A percentile compares a stretch with the other conserved stretches of the same genome.
phyloP scores from a whole-genome alignment of 2,888 invertebrate genomes.

The Drosophila aldrichi region DNA sequence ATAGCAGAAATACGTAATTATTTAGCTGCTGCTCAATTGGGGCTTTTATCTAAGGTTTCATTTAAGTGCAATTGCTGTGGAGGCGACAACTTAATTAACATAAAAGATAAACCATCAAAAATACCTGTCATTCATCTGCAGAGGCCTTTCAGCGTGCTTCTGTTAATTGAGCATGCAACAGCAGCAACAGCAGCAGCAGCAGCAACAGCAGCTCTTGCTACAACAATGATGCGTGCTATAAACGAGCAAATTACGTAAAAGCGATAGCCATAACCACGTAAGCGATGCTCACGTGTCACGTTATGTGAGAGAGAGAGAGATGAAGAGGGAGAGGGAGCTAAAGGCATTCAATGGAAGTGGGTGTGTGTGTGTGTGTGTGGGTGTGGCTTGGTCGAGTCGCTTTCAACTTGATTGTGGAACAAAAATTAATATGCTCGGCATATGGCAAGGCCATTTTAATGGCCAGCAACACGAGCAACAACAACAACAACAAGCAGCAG shows the following conservation, averaged over 20 bases:
- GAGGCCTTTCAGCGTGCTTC: conserved; percentile 34
- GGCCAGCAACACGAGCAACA: conserved; percentile 52
- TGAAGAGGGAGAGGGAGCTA: neutral
- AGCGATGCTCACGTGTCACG: conserved; percentile 73
- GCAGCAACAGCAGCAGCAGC: conserved; percentile 1
- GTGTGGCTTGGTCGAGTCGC: conserved; percentile 1
- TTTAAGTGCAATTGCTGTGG: conserved; percentile 15
- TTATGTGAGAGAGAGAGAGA: conserved; percentile 23
- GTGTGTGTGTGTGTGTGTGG: neutral
- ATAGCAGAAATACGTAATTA: neutral
- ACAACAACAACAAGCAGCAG: conserved; percentile 24
- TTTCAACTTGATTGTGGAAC: conserved; percentile 44
- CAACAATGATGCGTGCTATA: conserved; percentile 64
- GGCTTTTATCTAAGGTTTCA: conserved; percentile 1
- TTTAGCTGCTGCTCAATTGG: neutral
- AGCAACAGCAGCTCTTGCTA: conserved; percentile 8
- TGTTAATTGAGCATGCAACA: conserved; percentile 58
- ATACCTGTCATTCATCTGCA: conserved; percentile 26
- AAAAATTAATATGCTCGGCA: conserved; percentile 75
- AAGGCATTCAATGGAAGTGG: neutral
- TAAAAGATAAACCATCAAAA: conserved; percentile 33
- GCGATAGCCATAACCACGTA: conserved; percentile 73
- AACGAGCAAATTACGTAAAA: conserved; percentile 75
- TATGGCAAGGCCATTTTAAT: conserved; percentile 65
- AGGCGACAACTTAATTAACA: conserved; percentile 29